Conservation (phyloP, 2,888 invertebrate genomes). For the Cataglyphis albicans region DNA sequence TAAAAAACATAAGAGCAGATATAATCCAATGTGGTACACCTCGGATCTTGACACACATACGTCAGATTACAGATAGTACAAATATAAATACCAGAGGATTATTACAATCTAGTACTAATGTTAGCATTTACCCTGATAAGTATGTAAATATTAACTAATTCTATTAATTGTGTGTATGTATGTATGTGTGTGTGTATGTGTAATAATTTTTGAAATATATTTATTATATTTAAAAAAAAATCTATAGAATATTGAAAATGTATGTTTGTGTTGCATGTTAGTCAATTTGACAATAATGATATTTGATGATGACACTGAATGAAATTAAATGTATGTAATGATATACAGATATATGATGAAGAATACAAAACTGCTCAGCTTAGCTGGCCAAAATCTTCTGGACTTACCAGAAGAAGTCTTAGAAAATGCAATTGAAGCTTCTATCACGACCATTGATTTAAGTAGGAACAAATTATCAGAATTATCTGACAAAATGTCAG, state of each 20-base stretch:
- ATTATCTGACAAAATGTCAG: constrained; percentile 88
- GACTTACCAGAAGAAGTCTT: constrained; percentile 91
- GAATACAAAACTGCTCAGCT: constrained; percentile 88
- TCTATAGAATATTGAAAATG: not conserved
- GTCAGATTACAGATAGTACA: constrained; percentile 88
- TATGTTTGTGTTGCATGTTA: not conserved
- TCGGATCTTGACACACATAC: constrained; percentile 92
- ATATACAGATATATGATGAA: constrained; percentile 87
- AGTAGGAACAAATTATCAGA: constrained; percentile 92
- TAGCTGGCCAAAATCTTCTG: constrained; percentile 89
- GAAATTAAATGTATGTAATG: constrained; percentile 12
- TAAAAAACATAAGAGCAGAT: constrained; percentile 93
- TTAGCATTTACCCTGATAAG: constrained; percentile 87
- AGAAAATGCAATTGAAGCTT: constrained; percentile 90
- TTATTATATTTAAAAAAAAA: not conserved
- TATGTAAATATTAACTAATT: constrained; percentile 78
- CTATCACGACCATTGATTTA: constrained; percentile 92
- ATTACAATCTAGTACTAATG: constrained; percentile 78
- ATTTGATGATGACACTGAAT: not conserved
- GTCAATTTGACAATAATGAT: not conserved
- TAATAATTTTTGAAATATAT: constrained; percentile 1
- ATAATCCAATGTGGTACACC: constrained; percentile 94
- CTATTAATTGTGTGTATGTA: not conserved
- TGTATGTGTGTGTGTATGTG: not conserved
- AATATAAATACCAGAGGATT: constrained; percentile 83